Base-by-base conservation (phyloP, 2,797 vertebrate genomes). In the Iguana delicatissima region DNA sequence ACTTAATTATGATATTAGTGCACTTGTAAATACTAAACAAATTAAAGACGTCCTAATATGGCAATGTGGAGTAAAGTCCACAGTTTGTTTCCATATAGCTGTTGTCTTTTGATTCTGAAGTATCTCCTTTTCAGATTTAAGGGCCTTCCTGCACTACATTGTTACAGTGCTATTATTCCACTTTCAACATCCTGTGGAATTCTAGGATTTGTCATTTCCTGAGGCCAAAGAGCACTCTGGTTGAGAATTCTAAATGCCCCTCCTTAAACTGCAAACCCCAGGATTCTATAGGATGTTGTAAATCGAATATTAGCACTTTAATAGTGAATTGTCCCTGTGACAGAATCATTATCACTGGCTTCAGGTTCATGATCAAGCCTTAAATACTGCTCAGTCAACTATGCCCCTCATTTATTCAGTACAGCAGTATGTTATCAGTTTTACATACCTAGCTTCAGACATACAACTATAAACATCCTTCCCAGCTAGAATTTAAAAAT, bases 1-100 rank as follows among this genome's bases (percentile, higher is more conserved):
- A 94, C 92, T 94, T 92, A 77, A 89, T 85, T 93, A 72, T 89
- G 80, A 32, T 95, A 57, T 88, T 57, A 82, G 26, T 93, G 81
- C 85, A 84, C 42, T 92, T 89, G 67, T 90, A 92, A 93, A 82
- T 85, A 90, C 29, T 20, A 64, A 83, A 77, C 57, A 46, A 42
- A 88, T 50, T 90, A 89, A 93, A 93, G 93, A 84, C 86, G 22
- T 88, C 90, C 80, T 86, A 82, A 88, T 26, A 0, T 62, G 22
- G 73, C 90, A 92, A 91, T 46, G 72, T 76, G 8, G 38, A 13
- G 18, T 91, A 88, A 38, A 69, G 90, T 84, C 73, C 84, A 90
- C 8, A 69, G 32, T 59, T 81, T 69, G 32, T 89, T 73, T 57
- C 38, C 55, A 52, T 55, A 89, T 86, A 79, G 24, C 38, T 73